phyloP scores from a whole-genome alignment of 2,888 invertebrate species.

The Dendrolimus houi region DNA sequence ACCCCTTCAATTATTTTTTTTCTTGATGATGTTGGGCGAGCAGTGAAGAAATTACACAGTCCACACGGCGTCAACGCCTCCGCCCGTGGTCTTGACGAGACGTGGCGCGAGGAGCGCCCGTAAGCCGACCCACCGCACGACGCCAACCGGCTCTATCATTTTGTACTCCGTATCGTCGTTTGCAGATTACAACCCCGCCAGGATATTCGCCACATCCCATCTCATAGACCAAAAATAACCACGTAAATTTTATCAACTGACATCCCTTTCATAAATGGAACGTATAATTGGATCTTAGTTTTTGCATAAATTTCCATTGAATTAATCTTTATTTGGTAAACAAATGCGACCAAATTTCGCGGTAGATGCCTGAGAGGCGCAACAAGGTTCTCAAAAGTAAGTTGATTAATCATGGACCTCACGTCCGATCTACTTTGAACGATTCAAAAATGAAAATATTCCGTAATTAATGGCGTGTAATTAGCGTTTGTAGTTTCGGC shows the following conservation, averaged over 20 bases:
- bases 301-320: not conserved
- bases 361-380: constrained; percentile 16
- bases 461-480: constrained; percentile 56
- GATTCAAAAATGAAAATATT: constrained; percentile 42
- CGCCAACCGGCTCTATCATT: constrained; percentile 20
- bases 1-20: constrained; percentile 75
- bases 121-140: constrained; percentile 24
- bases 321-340: not conserved
- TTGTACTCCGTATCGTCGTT: constrained; percentile 36
- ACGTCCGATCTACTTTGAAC: constrained; percentile 35
- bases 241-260: no score
- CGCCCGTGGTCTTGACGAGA: constrained; percentile 30
- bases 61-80: constrained; percentile 60
- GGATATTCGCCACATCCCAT: constrained; percentile 3
- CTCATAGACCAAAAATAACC: not conserved
- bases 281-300: not conserved
- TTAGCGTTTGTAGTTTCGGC: constrained; percentile 40
- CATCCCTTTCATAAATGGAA: no score
- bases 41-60: constrained; percentile 72
- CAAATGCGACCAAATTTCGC: constrained; percentile 9
- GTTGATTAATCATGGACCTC: constrained; percentile 42
- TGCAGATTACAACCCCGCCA: constrained; percentile 26
- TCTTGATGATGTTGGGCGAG: constrained; percentile 68
- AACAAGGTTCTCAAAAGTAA: constrained; percentile 31
- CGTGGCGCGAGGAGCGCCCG: constrained; percentile 21